Conservation (phyloP, 37 sponge, comb jelly and placozoan genomes). For the Aplysina aerophoba region DNA sequence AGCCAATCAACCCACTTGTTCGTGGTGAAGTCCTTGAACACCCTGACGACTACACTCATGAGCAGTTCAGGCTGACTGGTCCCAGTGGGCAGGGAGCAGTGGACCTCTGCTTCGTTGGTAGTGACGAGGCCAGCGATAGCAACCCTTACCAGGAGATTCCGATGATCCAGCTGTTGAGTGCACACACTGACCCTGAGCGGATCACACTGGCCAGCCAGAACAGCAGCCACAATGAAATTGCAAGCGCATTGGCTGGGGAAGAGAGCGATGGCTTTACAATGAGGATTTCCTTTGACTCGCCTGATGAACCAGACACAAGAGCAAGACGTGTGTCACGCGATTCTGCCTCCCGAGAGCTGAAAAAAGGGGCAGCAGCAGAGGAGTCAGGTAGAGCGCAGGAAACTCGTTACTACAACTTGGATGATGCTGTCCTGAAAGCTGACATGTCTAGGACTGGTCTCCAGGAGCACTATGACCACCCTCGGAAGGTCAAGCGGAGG, state of each 20-base stretch:
- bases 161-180: neutral
- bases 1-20: conserved; percentile 17
- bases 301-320: neutral
- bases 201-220: neutral
- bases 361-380: neutral
- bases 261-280: neutral
- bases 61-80: neutral
- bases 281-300: neutral
- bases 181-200: neutral
- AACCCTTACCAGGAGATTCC: conserved; percentile 30
- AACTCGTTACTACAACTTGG: conserved; percentile 2
- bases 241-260: neutral
- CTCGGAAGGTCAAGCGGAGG: conserved; percentile 2
- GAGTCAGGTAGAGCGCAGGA: neutral
- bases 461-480: neutral
- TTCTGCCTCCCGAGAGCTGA: neutral
- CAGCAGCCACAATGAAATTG: neutral
- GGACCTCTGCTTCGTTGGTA: neutral
- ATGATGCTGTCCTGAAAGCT: neutral
- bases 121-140: neutral
- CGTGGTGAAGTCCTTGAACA: conserved; percentile 3
- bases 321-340: neutral
- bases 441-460: no score
- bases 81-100: neutral
- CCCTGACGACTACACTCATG: neutral